Base-by-base conservation (phyloP, 2,888 invertebrate species). In the Allygus modestus region DNA sequence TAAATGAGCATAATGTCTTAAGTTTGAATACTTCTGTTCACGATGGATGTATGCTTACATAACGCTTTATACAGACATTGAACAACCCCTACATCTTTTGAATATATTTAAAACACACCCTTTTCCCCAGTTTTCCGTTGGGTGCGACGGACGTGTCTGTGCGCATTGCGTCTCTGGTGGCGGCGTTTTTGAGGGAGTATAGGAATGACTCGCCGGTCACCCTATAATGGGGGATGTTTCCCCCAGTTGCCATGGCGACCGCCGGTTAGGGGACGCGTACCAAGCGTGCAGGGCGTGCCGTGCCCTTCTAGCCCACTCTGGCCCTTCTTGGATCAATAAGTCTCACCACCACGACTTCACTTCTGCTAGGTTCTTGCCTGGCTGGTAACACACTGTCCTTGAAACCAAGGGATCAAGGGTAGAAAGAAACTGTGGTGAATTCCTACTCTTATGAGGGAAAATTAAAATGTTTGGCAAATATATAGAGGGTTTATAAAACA, bases 161-260 rank as follows among this genome's bases (percentile, higher is more conserved):
- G n/a, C 37, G 37, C 37, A 37, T 37, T 37, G 37, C 17, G 46
- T 2, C 46, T 17, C 20, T 17, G 65, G 28, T 31, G 28, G 31
- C 20, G 65, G n/a, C n/a, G n/a, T n/a, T n/a, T n/a, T n/a, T n/a
- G n/a, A n/a, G n/a, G n/a, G 65, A 20, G 65, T 31, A 65, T 65
- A 28, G 65, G 65, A 65, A 65, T 65, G 65, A 65, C 28, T 28
- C n/a, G 65, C 11, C 65, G 65, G 65, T 65, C 28, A 31, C 65
- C 65, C 65, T 65, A 28, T 28, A 11, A 28, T 28, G 51, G 65
- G 65, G 65, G 65, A 65, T 65, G 65, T 65, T 65, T 65, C 65
- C 65, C 65, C 65, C 65, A n/a, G 65, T 65, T 65, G 65, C 65
- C 65, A 65, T 65, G 65, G 31, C 28, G 65, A 65, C 65, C 65